phyloP scores from a whole-genome alignment of 2,113 vertebrate genomes.

The Aphyosemion australe region DNA sequence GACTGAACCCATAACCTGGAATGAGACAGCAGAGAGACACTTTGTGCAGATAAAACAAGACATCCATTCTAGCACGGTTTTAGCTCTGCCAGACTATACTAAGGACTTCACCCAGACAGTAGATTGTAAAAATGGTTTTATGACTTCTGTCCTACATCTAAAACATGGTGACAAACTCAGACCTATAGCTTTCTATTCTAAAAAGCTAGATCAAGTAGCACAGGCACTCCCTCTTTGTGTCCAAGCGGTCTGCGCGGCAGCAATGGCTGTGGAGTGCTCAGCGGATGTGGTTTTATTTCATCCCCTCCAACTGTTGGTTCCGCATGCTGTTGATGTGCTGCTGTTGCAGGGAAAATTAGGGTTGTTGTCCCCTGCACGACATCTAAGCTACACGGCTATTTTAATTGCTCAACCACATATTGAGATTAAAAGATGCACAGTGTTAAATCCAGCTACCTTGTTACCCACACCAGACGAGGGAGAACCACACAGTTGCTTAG shows the following conservation, averaged over 20 bases:
- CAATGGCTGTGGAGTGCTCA: too few relatives aligned
- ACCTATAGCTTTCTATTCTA: neutral
- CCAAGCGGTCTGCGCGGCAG: neutral
- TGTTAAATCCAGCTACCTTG: neutral
- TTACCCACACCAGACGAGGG: neutral
- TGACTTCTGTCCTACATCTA: neutral
- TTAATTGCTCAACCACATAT: neutral
- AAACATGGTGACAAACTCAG: neutral
- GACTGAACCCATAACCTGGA: neutral
- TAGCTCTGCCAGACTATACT: neutral
- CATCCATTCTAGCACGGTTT: fast-evolving
- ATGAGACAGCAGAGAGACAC: neutral
- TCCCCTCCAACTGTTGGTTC: neutral
- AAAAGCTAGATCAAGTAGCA: neutral
- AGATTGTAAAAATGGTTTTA: neutral
- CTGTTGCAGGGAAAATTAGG: too few relatives aligned
- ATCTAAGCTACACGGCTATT: neutral
- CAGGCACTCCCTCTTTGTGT: neutral
- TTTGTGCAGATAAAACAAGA: neutral
- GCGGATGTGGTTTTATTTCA: neutral
- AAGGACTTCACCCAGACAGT: neutral
- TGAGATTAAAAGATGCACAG: neutral
- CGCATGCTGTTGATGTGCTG: neutral
- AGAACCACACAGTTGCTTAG: neutral
- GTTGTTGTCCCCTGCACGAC: neutral